Evolutionary conservation across 1,140 invertebrate genomes (phyloP), one percentile per base, ranked within the genome.

Genomic region (Pseudobourletiella spinata): DNA sequence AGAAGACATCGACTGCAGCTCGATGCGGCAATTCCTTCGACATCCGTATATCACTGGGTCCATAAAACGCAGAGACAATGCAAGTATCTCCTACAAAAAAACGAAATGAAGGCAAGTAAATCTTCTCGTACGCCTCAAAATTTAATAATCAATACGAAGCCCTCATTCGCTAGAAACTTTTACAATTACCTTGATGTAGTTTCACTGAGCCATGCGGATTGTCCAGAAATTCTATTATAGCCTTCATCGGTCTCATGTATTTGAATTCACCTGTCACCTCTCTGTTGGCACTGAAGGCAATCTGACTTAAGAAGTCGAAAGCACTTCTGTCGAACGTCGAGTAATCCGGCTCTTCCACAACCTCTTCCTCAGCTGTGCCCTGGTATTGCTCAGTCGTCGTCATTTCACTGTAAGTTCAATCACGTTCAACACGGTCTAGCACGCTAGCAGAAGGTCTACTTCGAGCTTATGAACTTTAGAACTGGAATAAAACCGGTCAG

Each of bases 1-100:
- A 69, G 2, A 69, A 22, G 1, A 69, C 60, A 51, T 69, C 68
- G 26, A 67, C 63, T 16, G 63, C 64, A 6, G 54, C 64, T 20
- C 68, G 51, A 29, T 69, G 64, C 1, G 68, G 64, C 1, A 69
- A 35, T 61, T 69, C 68, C 28, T 69, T 69, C 0, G 61, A 43
- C 48, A 69, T 64, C 25, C 68, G 18, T 3, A 67, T 55, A 25
- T 69, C 68, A 25, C 46, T 60, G 3, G 68, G 68, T 3, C 64
- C 68, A 30, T 63, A 69, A 4, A 65, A 54, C 25, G 64, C 64
- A 28, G 35, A 35, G 3, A 69, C 18, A 6, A 67, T 59, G 43
- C 61, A 66, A 11, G 68, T 66, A 52, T 59, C 54, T 8, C 68
- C 67, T 69, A 16, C 14, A 58, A 18, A 22, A 11, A 3, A 28